Evolutionary conservation across 2,113 vertebrate species (phyloP).

Genomic region (Calidris pygmaea): DNA sequence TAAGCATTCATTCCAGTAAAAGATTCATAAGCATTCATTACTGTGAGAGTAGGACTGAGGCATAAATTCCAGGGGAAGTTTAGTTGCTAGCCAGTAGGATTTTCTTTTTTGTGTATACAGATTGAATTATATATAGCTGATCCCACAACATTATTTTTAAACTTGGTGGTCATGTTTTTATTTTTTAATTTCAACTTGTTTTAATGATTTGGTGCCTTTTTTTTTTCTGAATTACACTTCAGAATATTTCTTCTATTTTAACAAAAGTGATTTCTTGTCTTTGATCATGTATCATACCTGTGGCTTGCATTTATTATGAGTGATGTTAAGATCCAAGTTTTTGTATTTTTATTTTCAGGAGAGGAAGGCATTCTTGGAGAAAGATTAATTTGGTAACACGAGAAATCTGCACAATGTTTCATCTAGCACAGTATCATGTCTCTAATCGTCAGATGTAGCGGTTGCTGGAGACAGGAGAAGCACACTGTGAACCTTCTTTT

Average conservation of each 20-base stretch:
- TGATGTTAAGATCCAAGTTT: background rate
- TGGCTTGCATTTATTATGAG: background rate
- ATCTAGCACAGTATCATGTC: background rate
- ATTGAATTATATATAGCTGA: background rate
- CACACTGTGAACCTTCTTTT: background rate
- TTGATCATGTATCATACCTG: background rate
- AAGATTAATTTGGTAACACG: background rate
- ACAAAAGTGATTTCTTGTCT: background rate
- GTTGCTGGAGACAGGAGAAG: background rate
- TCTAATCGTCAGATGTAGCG: background rate
- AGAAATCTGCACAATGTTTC: background rate
- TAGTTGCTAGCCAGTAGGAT: background rate
- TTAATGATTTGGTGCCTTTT: background rate
- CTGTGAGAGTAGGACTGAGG: background rate
- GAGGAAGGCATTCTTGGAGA: background rate
- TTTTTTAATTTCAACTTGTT: background rate
- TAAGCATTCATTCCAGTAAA: slow-evolving; percentile 10
- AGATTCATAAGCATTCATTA: slow-evolving; percentile 8
- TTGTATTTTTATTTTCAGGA: background rate
- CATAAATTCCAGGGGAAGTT: background rate
- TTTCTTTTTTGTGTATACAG: background rate
- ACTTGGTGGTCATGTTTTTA: background rate
- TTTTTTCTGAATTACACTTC: background rate
- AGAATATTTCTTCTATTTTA: background rate
- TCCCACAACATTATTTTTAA: background rate